Evolutionary conservation across 53 echinoderm and acorn worm species (phyloP).

Genomic region (Mesocentrotus franciscanus): DNA sequence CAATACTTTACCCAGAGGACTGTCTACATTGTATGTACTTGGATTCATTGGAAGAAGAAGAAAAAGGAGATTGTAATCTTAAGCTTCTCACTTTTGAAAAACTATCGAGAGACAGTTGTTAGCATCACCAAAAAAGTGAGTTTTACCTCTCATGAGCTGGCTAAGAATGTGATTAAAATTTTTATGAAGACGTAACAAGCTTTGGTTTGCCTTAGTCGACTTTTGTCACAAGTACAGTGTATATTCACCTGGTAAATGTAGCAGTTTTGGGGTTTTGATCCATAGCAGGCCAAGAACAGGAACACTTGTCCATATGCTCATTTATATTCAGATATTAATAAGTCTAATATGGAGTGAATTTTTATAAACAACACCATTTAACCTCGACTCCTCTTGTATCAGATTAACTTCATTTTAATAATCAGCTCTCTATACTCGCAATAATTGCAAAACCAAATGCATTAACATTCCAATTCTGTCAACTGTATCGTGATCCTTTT

Average conservation of each 20-base stretch:
- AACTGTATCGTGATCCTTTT: conserved; percentile 24
- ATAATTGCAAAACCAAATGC: neutral
- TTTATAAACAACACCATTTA: neutral
- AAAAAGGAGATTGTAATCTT: neutral
- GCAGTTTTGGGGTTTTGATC: too few species aligned
- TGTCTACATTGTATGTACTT: too few species aligned
- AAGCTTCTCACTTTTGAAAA: neutral
- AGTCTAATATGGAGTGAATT: neutral
- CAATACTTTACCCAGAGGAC: too few species aligned
- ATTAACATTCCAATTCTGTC: conserved; percentile 34
- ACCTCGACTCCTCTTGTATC: neutral
- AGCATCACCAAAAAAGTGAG: neutral
- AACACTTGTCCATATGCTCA: neutral
- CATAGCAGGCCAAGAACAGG: neutral
- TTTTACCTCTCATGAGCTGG: neutral
- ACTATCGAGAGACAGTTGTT: neutral
- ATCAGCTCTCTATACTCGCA: neutral
- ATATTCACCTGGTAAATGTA: too few species aligned
- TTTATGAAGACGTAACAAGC: too few species aligned
- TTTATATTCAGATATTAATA: neutral
- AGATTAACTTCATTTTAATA: neutral
- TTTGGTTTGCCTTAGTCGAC: too few species aligned
- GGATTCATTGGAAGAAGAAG: neutral
- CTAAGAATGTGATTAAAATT: neutral
- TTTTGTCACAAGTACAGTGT: too few species aligned